A percentile compares a stretch with the other conserved stretches of the same genome.
phyloP scores from a whole-genome alignment of 2,797 vertebrate genomes.

The Psittacula echo region DNA sequence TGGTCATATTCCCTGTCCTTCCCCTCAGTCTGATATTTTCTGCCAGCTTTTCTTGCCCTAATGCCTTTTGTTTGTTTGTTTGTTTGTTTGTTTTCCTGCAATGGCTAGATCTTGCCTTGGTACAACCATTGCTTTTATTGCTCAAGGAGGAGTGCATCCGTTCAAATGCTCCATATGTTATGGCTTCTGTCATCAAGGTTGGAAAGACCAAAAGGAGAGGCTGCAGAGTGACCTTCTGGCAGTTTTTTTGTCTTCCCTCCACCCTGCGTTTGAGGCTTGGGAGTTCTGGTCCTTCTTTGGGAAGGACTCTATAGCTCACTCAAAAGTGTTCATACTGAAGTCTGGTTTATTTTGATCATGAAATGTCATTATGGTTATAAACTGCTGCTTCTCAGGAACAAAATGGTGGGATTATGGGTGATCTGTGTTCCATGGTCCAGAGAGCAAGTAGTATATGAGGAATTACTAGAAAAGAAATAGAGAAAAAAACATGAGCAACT shows the following conservation, averaged over 20 bases:
- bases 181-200: not conserved
- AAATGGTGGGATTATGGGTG: not conserved
- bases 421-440: not conserved
- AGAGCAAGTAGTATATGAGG: not conserved
- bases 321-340: not conserved
- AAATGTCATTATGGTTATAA: not conserved
- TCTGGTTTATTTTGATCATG: not conserved
- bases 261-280: not conserved
- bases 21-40: not conserved
- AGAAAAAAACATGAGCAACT: not conserved
- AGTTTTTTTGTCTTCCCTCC: not conserved
- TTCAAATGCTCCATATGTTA: not conserved
- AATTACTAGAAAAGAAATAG: not conserved
- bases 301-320: not conserved
- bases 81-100: not conserved
- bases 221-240: not conserved
- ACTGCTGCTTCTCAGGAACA: not conserved
- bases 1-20: not conserved
- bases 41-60: not conserved
- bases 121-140: not conserved
- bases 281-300: not conserved
- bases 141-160: not conserved
- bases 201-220: not conserved
- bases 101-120: not conserved
- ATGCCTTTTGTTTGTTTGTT: rapidly evolving